Evolutionary conservation across 1,140 invertebrate genomes (phyloP).

Genomic region (Sogatella furcifera): DNA sequence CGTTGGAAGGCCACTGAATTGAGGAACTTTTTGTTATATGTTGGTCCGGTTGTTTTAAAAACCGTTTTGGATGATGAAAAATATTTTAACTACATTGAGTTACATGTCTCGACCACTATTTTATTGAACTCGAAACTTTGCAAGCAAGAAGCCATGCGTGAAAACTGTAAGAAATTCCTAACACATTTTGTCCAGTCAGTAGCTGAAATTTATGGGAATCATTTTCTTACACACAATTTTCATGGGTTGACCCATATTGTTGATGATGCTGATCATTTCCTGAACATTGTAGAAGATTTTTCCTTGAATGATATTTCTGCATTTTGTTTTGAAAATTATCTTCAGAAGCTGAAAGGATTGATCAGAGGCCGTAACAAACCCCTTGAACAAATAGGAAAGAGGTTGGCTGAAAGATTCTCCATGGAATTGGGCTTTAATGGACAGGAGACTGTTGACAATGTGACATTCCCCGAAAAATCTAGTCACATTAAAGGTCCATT

Average conservation of each 20-base stretch:
- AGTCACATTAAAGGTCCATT: background rate
- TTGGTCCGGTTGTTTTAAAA: background rate
- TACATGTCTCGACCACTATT: background rate
- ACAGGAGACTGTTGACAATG: background rate
- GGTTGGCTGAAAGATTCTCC: background rate
- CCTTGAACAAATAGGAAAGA: slow-evolving; percentile 8
- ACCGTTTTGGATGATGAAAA: background rate
- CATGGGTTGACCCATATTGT: background rate
- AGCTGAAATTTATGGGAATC: background rate
- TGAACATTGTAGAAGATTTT: no score
- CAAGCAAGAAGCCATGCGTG: background rate
- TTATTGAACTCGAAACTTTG: slow-evolving; percentile 1
- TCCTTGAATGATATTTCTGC: no score
- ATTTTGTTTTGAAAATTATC: slow-evolving; percentile 1
- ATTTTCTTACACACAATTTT: background rate
- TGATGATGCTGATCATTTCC: background rate
- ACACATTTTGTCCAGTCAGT: background rate
- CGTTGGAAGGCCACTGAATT: slow-evolving; percentile 14
- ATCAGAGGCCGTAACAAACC: slow-evolving; percentile 5
- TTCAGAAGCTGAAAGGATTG: slow-evolving; percentile 5
- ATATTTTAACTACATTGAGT: background rate
- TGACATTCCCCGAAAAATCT: background rate
- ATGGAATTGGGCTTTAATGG: background rate
- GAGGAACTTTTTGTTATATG: slow-evolving; percentile 7
- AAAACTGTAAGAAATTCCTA: background rate